Evolutionary conservation across 1,140 invertebrate species (phyloP).

Genomic region (Glossosoma conforme): DNA sequence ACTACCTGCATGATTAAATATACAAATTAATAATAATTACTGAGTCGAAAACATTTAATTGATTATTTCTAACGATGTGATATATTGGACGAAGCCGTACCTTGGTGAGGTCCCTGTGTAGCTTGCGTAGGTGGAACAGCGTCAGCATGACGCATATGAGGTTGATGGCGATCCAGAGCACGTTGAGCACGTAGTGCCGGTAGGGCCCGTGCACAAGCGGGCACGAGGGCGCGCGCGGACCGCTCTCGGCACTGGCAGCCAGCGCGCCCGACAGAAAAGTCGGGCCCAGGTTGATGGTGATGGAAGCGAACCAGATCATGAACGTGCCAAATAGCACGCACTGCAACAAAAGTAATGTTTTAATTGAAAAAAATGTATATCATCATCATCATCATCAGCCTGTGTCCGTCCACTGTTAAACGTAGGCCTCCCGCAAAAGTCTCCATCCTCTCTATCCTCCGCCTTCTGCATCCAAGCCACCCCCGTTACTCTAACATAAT

Average conservation of each 20-base stretch:
- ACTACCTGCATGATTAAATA: no score
- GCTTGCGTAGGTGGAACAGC: slow-evolving; percentile 75
- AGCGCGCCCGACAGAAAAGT: slow-evolving; percentile 83
- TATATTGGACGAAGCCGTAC: slow-evolving; percentile 49
- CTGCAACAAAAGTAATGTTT: slow-evolving; percentile 46
- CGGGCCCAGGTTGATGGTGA: slow-evolving; percentile 87
- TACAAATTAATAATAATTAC: no score
- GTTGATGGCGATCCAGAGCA: slow-evolving; percentile 85
- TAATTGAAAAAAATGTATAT: no score
- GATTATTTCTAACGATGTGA: slow-evolving; percentile 49
- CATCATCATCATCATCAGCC: no score
- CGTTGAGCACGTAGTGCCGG: slow-evolving; percentile 83
- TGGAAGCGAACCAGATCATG: slow-evolving; percentile 89
- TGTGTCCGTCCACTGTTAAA: no score
- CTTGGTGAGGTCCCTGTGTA: slow-evolving; percentile 79
- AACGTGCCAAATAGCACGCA: slow-evolving; percentile 88
- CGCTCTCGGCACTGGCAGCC: slow-evolving; percentile 75
- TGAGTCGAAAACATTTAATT: neutral
- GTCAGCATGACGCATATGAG: slow-evolving; percentile 82
- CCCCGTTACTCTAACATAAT: no score
- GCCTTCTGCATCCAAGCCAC: no score
- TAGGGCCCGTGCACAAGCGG: slow-evolving; percentile 75
- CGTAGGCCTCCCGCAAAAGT: no score
- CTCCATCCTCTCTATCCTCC: no score
- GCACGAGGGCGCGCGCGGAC: slow-evolving; percentile 72